Evolutionary conservation across 2,797 vertebrate genomes (phyloP), one percentile per base, ranked within the genome.

Genomic region (Oreortyx pictus): DNA sequence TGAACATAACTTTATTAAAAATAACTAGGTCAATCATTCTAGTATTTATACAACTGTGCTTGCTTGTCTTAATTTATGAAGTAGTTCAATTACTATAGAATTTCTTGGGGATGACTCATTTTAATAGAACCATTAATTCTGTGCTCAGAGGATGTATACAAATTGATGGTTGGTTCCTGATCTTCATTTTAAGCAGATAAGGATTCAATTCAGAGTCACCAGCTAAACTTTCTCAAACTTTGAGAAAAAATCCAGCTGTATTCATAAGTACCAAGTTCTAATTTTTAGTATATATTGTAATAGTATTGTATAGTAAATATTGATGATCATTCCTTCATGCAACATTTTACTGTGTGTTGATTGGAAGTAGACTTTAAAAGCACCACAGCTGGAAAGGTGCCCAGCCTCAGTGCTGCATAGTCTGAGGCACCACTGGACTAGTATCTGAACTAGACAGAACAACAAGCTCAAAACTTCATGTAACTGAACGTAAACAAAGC

Each of bases 21-120:
- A 76, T 80, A 92, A 91, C 54, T 92, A 60, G 71, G 54, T 91
- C 90, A 93, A 29, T 27, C 31, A 20, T 86, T 79, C 61, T 46
- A 76, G 9, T 92, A 76, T 91, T 90, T 87, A 47, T 91, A 83
- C 50, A 91, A 95, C 41, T 87, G 52, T 70, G 61, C 44, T 93
- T 86, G 35, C 62, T 81, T 78, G 76, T 65, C 73, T 94, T 95
- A 92, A 96, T 93, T 88, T 92, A 84, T 86, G 80, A 89, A 79
- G 41, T 65, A 74, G 65, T 80, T 91, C 68, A 88, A 88, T 93
- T 92, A 81, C 82, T 87, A 82, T 54, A 92, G 88, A 87, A 93
- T 94, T 95, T 96, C 86, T 93, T 73, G 46, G 66, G 88, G 72
- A 94, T 90, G 86, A 78, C 86, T 95, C 82, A 72, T 94, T 94